Base-by-base conservation (phyloP, 2,797 vertebrate genomes). In the Astyanax mexicanus region DNA sequence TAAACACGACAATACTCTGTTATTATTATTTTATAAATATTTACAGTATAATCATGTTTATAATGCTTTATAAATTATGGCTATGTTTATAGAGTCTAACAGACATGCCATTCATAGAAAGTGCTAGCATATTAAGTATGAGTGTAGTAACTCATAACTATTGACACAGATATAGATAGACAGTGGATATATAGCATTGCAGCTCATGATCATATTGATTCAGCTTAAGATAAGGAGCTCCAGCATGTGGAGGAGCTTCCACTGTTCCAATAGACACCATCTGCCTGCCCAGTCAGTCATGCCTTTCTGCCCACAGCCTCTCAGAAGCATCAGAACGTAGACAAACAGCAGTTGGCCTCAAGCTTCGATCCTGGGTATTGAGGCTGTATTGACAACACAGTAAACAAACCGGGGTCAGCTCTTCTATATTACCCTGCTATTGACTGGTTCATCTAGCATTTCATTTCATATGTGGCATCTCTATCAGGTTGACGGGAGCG, bases 341-440 rank as follows among this genome's bases (percentile, higher is more conserved):
- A 45, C 74, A 77, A 74, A 54, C 58, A 72, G 62, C 61, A 49
- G 67, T 80, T 81, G 72, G 69, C 52, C 73, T 51, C 3, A 6
- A n/a, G 35, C 23, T 66, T 51, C 58, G 52, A 17, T 66, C 54
- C 60, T 74, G 19, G 54, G 64, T 70, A 74, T n/a, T n/a, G n/a
- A n/a, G n/a, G n/a, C n/a, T n/a, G n/a, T n/a, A n/a, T 77, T 47
- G 52, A 77, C 55, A 58, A 73, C 44, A 40, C 37, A 32, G 66
- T 74, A 57, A 37, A 74, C 77, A 80, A 61, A 74, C 64, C 21
- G 40, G 70, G 80, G 68, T 79, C 70, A 57, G 47, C 10, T 70
- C 55, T 32, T 79, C 61, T 23, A 71, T 62, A 66, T 82, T 69
- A 75, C 67, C 57, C 58, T 40, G 47, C 70, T 65, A 81, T 79